These are phyloP conservation scores for Nautilus pompilius DNA, from an alignment of 1,140 invertebrate species.

Conservation along the genomic window DNA sequence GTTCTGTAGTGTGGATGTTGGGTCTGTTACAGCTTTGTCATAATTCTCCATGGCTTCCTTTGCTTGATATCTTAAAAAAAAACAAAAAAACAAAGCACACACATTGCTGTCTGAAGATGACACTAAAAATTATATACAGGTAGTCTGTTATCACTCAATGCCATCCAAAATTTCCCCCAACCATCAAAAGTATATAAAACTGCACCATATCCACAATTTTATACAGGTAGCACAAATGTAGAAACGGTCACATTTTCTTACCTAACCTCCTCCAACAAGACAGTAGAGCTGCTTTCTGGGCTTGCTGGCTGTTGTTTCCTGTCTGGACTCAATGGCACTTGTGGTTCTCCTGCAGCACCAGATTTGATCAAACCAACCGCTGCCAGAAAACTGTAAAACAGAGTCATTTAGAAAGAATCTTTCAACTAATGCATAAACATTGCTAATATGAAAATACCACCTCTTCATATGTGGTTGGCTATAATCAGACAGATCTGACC, in stretches of 20 bases:
- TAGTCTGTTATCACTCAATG: not conserved
- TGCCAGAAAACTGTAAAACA: constrained; percentile 13
- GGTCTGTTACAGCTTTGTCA: constrained; percentile 10
- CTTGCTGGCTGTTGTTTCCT: not conserved
- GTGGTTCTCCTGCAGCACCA: not conserved
- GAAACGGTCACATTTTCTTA: not conserved
- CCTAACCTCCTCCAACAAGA: not conserved
- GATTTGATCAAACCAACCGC: constrained; percentile 16
- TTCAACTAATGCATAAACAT: not conserved
- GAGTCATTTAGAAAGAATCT: not conserved
- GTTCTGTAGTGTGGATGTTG: constrained; percentile 13
- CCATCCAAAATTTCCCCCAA: not conserved
- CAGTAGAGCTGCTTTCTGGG: not conserved
- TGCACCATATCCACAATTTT: not conserved
- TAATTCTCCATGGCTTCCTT: constrained; percentile 20
- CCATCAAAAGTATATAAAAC: not conserved
- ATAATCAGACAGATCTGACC: not conserved
- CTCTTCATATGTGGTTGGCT: not conserved
- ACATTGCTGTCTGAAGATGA: not conserved
- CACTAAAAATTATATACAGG: not conserved
- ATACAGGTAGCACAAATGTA: not conserved
- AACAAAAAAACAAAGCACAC: not conserved
- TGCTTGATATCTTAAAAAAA: constrained; percentile 17
- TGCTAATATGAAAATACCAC: not conserved
- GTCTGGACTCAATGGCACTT: not conserved